These are phyloP conservation scores for Pachyramphus minor DNA, from an alignment of 2,113 vertebrate species.

Conservation along the genomic window DNA sequence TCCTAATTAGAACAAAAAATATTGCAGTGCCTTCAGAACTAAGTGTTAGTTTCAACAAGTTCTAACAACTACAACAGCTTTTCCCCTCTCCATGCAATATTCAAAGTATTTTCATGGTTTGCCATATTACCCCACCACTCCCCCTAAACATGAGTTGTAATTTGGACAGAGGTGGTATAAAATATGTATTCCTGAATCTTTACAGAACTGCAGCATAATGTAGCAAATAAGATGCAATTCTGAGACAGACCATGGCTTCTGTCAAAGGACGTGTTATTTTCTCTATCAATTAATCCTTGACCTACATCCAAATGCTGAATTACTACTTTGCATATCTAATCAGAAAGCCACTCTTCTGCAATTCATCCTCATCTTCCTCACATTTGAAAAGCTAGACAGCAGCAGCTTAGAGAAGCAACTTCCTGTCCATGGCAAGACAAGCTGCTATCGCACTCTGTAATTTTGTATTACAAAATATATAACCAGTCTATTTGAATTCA, in stretches of 20 bases:
- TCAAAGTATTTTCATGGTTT: neutral
- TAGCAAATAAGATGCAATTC: neutral
- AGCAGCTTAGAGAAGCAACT: neutral
- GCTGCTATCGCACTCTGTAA: neutral
- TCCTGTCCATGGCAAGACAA: neutral
- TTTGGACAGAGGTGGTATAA: neutral
- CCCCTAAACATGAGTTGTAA: neutral
- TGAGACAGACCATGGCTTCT: neutral
- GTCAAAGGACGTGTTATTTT: neutral
- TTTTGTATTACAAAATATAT: neutral
- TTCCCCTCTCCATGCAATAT: neutral
- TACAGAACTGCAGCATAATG: neutral
- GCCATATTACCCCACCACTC: neutral
- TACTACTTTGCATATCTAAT: neutral
- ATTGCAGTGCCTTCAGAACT: neutral
- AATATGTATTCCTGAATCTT: neutral
- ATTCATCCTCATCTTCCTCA: neutral
- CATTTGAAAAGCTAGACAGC: neutral
- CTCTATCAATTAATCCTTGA: neutral
- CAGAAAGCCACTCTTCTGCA: neutral
- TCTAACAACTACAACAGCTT: neutral
- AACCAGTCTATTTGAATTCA: neutral
- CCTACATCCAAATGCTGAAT: neutral
- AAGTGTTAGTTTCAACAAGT: neutral
- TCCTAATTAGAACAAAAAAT: neutral